Evolutionary conservation across 2,797 vertebrate genomes (phyloP).

Genomic region (Tauraco hartlaubi): DNA sequence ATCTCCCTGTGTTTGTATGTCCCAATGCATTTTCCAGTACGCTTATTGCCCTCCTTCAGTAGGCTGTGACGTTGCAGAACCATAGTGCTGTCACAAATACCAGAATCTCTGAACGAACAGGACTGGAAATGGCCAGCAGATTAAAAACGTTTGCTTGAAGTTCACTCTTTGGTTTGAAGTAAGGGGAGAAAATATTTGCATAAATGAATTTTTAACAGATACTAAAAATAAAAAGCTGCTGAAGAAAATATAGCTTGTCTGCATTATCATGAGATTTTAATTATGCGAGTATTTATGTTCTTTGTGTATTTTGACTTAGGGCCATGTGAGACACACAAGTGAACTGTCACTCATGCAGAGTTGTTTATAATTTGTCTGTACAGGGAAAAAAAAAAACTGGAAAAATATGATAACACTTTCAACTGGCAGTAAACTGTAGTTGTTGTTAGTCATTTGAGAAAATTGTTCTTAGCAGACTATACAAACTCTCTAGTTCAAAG

Average conservation of each 20-base stretch:
- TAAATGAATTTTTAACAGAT: conserved; percentile 41
- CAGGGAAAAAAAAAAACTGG: background rate
- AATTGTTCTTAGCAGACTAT: conserved; percentile 5
- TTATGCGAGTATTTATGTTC: conserved; percentile 28
- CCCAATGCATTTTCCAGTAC: background rate
- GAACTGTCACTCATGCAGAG: conserved; percentile 45
- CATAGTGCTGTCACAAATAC: background rate
- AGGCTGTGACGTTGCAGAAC: background rate
- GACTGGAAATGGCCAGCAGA: conserved; percentile 15
- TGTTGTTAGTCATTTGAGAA: conserved; percentile 21
- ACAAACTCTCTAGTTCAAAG: background rate
- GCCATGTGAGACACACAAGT: conserved; percentile 50
- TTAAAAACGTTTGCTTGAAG: conserved; percentile 6
- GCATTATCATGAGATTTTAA: conserved; percentile 29
- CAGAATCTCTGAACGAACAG: background rate
- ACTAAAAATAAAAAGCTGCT: conserved; percentile 47
- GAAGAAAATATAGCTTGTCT: conserved; percentile 30
- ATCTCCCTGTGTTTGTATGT: background rate
- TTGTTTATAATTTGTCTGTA: conserved; percentile 46
- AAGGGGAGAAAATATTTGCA: conserved; percentile 1
- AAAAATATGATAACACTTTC: conserved; percentile 26
- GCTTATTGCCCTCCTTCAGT: background rate
- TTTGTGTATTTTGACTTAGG: conserved; percentile 47
- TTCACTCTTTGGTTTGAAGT: conserved; percentile 22
- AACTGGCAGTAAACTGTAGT: background rate